Percentiles rank a stretch among this genome's conserved stretches.
Evolutionary conservation across 2,888 invertebrate species (phyloP).

Genomic region (Trissoscelio sp.): DNA sequence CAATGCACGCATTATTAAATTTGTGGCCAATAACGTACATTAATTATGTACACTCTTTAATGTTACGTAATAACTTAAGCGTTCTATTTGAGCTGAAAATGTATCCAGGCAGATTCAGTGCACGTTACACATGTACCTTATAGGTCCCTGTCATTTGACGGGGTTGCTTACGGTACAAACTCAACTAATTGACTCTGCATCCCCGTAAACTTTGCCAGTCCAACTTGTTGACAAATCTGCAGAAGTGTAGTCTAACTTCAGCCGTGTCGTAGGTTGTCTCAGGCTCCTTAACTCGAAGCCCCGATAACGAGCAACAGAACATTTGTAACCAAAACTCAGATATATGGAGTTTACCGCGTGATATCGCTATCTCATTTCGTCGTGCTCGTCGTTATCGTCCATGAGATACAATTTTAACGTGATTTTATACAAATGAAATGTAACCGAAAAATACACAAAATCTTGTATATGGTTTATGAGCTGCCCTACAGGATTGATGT

Average conservation of each 20-base stretch:
- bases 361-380: conserved; percentile 52
- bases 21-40: conserved; percentile 14
- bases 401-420: conserved; percentile 28
- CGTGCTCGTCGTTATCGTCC: conserved; percentile 47
- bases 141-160: conserved; percentile 21
- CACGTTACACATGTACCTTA: conserved; percentile 38
- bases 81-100: conserved; percentile 21
- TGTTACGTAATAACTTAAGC: conserved; percentile 25
- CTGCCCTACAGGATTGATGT: conserved; percentile 32
- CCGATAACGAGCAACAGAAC: conserved; percentile 58
- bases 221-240: conserved; percentile 67
- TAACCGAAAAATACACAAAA: too few species aligned
- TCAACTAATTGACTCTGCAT: conserved; percentile 66
- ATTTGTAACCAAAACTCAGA: conserved; percentile 56
- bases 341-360: conserved; percentile 27
- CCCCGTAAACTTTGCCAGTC: conserved; percentile 59
- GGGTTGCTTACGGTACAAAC: conserved; percentile 49
- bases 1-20: conserved; percentile 3
- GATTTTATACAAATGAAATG: too few species aligned
- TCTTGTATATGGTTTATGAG: too few species aligned
- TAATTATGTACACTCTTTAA: conserved; percentile 31
- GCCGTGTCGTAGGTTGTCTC: conserved; percentile 55
- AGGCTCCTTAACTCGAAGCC: conserved; percentile 54
- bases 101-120: conserved; percentile 21
- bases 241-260: conserved; percentile 60